Percentiles rank a stretch among this genome's conserved stretches.
Evolutionary conservation across 2,797 vertebrate genomes (phyloP).

Genomic region (Cossypha caffra): DNA sequence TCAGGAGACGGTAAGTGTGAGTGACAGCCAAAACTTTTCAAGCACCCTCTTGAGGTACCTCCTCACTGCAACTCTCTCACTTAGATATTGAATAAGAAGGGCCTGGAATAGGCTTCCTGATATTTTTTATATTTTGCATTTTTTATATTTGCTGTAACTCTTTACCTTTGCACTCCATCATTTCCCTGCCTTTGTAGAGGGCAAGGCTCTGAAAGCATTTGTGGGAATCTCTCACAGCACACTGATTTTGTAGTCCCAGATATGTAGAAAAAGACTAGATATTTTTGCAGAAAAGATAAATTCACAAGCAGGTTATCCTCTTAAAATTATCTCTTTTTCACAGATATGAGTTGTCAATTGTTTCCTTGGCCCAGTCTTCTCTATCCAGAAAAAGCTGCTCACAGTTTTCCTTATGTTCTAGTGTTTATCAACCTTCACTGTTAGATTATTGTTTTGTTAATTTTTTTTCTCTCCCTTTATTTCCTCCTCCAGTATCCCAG

Average conservation of each 20-base stretch:
- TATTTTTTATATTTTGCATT: neutral
- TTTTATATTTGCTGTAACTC: neutral
- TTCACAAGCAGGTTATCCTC: neutral
- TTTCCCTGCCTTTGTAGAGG: neutral
- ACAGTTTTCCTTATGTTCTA: neutral
- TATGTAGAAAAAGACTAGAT: neutral
- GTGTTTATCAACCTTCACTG: neutral
- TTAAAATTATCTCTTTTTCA: neutral
- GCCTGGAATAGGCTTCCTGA: neutral
- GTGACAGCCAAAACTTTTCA: neutral
- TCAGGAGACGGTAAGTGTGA: slow-evolving; percentile 58
- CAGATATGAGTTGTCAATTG: neutral
- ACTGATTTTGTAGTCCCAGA: neutral
- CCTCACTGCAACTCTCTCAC: neutral
- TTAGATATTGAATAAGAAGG: neutral
- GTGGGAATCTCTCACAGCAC: neutral
- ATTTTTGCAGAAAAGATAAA: neutral
- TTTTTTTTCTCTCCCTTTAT: neutral
- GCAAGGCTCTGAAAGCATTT: neutral
- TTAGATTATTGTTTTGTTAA: neutral
- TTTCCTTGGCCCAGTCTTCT: neutral
- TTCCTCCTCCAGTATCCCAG: slow-evolving; percentile 26
- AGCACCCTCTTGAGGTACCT: neutral
- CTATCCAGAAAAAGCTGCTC: neutral
- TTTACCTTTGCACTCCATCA: neutral